A percentile compares a stretch with the other conserved stretches of the same genome.
Evolutionary conservation across 2,113 vertebrate species (phyloP).

Genomic region (Scomber japonicus): DNA sequence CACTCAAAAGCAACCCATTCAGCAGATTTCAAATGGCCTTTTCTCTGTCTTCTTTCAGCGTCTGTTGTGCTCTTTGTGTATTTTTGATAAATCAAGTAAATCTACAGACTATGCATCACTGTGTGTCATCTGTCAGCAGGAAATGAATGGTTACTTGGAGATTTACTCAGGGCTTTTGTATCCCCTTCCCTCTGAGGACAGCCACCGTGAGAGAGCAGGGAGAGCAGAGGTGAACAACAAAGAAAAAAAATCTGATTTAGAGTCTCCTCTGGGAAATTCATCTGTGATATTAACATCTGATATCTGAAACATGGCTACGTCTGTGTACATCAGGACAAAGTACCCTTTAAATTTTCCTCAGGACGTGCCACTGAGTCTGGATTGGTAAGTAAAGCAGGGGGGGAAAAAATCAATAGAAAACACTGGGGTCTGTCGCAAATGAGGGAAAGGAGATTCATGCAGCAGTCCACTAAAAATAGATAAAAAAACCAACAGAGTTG

Average conservation of each 20-base stretch:
- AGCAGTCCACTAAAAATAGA: slow-evolving; percentile 66
- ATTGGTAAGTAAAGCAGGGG: slow-evolving; percentile 37
- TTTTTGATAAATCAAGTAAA: slow-evolving; percentile 79
- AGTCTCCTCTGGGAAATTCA: slow-evolving; percentile 57
- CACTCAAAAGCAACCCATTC: slow-evolving; percentile 70
- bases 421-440: slow-evolving; percentile 48
- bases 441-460: slow-evolving; percentile 54
- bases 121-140: slow-evolving; percentile 70
- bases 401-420: slow-evolving; percentile 59
- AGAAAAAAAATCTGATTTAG: slow-evolving; percentile 59
- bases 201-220: slow-evolving; percentile 8
- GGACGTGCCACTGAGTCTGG: slow-evolving; percentile 37
- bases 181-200: slow-evolving; percentile 44
- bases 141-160: slow-evolving; percentile 69
- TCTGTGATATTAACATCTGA: slow-evolving; percentile 65
- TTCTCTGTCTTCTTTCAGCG: slow-evolving; percentile 60
- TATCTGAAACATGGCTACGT: slow-evolving; percentile 43
- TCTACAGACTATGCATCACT: slow-evolving; percentile 73
- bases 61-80: slow-evolving; percentile 70
- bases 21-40: slow-evolving; percentile 78
- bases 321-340: slow-evolving; percentile 50
- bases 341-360: slow-evolving; percentile 49
- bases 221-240: slow-evolving; percentile 45
- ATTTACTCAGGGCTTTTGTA: slow-evolving; percentile 52
- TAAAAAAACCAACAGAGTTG: slow-evolving; percentile 48